Conservation (phyloP, 2,888 invertebrate genomes). For the Calameuta filiformis region DNA sequence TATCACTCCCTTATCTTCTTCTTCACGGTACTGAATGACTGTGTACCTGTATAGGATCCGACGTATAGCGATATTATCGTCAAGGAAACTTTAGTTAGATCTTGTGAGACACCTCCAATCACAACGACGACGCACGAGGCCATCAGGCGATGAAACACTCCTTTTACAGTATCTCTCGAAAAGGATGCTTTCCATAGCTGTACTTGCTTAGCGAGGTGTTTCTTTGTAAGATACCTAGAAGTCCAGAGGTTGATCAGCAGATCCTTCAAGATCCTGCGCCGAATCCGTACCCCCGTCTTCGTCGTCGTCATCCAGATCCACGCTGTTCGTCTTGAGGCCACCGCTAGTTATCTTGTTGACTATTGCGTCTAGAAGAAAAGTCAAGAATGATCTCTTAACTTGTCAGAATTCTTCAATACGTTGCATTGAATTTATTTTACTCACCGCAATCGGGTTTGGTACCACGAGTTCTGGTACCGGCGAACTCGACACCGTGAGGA, state of each 20-base stretch:
- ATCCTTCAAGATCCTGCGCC: conserved; percentile 78
- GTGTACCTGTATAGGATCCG: neutral
- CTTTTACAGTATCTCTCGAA: neutral
- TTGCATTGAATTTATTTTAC: conserved; percentile 43
- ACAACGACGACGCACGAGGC: conserved; percentile 44
- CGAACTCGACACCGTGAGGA: conserved; percentile 88
- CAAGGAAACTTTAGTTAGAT: neutral
- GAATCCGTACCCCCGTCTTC: conserved; percentile 78
- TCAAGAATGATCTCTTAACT: neutral
- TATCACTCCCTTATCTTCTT: neutral
- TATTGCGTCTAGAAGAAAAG: conserved; percentile 59
- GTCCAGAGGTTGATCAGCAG: conserved; percentile 81
- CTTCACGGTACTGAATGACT: neutral
- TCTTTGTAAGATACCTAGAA: conserved; percentile 68
- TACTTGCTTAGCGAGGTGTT: neutral
- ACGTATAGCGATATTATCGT: neutral
- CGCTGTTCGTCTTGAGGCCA: conserved; percentile 64
- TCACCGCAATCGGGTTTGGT: conserved; percentile 81
- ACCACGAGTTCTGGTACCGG: conserved; percentile 85
- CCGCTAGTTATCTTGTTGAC: conserved; percentile 66
- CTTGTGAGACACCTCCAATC: conserved; percentile 46
- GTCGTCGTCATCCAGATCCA: conserved; percentile 73
- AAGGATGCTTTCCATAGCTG: neutral
- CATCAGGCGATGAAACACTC: conserved; percentile 14
- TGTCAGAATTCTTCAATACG: neutral